Evolutionary conservation across 2,888 invertebrate species (phyloP), one percentile per base, ranked within the genome.

Genomic region (Flabesymbios commensalis): DNA sequence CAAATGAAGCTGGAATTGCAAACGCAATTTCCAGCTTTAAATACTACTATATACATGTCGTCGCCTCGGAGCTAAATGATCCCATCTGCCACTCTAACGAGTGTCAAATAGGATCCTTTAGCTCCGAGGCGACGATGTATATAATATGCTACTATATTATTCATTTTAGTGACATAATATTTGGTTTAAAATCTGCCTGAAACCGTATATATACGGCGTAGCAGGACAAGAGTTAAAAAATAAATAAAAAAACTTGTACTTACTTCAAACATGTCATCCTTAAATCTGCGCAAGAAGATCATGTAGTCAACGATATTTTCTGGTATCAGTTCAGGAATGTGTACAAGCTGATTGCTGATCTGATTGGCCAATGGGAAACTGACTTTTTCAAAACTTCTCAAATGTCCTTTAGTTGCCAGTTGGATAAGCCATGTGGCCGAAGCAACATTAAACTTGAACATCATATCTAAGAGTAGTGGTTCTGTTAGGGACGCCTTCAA

Each of bases 301-400:
- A 94, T 86, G 79, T 90, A 89, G 57, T 90, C 90, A 32, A 92
- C 89, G 54, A 93, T 86, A 82, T 95, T 96, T 82, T 94, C 94
- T 51, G 94, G 84, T 36, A 96, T 85, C 79, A 92, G 91, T 83
- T 97, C 96, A 45, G 96, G 96, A 77, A 96, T 87, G 78, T 90
- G 71, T 76, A 90, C 71, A 52, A 85, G 73, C 53, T 66, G 68
- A 3, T 61, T 32, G 2, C 80, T 78, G 14, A 74, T 75, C 29
- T 60, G 32, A 5, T 70, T 70, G 10, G 77, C 69, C 26, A 83
- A 71, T 32, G 83, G 83, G 68, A 81, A 79, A 60, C 59, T 51
- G 29, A 51, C 17, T 4, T n/a, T 5, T 10, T 36, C 41, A 42
- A 78, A 76, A 32, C 67, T 61, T 45, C 55, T 67, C 31, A 68